Evolutionary conservation across 2,797 vertebrate genomes (phyloP), one percentile per base, ranked within the genome.

Genomic region (Muraenolepis orangiensis): DNA sequence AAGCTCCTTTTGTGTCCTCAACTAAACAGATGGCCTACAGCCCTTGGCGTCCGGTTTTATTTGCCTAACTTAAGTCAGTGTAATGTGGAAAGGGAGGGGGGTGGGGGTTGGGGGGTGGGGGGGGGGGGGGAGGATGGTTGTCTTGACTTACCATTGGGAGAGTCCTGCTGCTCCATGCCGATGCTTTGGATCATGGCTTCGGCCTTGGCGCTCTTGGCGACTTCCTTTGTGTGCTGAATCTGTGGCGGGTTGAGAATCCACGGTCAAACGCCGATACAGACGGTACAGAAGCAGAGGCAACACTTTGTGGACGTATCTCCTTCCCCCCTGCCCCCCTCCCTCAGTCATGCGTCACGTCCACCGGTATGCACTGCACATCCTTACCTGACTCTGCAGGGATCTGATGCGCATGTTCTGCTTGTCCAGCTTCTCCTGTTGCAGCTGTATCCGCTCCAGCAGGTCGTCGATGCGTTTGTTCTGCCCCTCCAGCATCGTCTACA

Each of bases 361-460:
- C 51, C n/a, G 57, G 23, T 28, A 12, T 26, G n/a, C n/a, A n/a
- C n/a, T n/a, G n/a, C n/a, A n/a, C n/a, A 11, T 28, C 57, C 20
- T 76, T 85, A 99, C 97, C 93, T 97, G 96, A 84, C 87, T 96
- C 78, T 98, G 96, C 42, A 99, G 88, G 8, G 91, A 94, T 82
- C 95, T 93, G 72, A 99, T 96, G 83, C 95, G 95, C 77, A 96
- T 78, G 16, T 94, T 97, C 84, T 98, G 97, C 81, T 99, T 99
- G 86, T 98, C 96, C 38, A 98, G 92, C 81, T 96, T 95, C 77
- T 95, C 95, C 79, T 98, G 98, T 73, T 99, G 98, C 71, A 95
- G 94, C 73, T 94, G 91, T 80, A 98, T 94, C 78, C 95, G 94
- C 77, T 95, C 95, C 84, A 96, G 84, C 57, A 99, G 93, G n/a